Evolutionary conservation across 1,140 invertebrate species (phyloP).

Genomic region (Asobara japonica): DNA sequence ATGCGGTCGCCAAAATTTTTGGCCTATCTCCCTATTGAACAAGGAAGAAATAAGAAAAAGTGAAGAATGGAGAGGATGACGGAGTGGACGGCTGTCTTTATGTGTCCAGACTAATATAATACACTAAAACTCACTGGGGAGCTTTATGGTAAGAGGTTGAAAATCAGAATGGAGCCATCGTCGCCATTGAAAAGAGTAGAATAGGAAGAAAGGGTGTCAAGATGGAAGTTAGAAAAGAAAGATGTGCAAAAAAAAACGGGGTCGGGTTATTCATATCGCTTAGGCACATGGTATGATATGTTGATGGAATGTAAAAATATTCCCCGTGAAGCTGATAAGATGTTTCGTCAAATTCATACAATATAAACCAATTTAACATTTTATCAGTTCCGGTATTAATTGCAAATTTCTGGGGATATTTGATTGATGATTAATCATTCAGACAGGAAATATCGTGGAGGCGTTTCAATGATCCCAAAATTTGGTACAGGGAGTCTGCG

Average conservation of each 20-base stretch:
- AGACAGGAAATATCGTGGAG: no score
- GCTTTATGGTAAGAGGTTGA: not conserved
- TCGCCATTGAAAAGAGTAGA: not conserved
- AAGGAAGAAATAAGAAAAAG: not conserved
- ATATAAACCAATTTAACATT: no score
- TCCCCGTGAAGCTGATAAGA: no score
- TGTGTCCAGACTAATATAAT: conserved; percentile 8
- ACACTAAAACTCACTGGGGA: not conserved
- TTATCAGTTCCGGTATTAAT: no score
- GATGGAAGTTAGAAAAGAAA: conserved; percentile 30
- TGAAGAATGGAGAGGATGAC: not conserved
- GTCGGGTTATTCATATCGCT: conserved; percentile 54
- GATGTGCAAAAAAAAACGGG: not conserved
- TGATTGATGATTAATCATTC: no score
- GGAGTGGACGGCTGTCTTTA: conserved; percentile 7
- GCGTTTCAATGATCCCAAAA: no score
- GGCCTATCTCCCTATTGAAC: not conserved
- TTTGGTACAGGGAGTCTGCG: no score
- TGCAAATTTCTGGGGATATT: no score
- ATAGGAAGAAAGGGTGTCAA: conserved; percentile 30
- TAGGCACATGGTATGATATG: conserved; percentile 49
- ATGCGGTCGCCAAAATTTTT: not conserved
- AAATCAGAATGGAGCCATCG: conserved; percentile 6
- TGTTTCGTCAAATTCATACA: no score
- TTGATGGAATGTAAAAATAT: no score